Conservation (phyloP, 1,140 invertebrate species). For the Euura saliciscinereae region DNA sequence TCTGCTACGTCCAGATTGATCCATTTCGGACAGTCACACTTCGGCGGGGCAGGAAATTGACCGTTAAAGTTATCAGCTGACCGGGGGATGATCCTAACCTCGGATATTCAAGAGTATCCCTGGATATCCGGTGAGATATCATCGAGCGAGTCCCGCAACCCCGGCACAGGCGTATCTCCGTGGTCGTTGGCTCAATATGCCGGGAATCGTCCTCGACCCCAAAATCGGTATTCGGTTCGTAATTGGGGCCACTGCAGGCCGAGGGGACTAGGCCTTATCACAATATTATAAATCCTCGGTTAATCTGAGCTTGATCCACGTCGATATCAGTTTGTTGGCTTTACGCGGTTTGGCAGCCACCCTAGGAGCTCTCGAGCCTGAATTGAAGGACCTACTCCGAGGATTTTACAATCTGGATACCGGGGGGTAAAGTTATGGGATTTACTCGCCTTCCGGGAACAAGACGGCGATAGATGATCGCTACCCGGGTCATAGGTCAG, state of each 20-base stretch:
- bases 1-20: neutral
- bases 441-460: neutral
- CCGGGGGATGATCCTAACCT: neutral
- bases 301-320: neutral
- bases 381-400: neutral
- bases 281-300: conserved; percentile 13
- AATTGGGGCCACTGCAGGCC: neutral
- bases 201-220: neutral
- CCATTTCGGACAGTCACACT: neutral
- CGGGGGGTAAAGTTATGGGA: neutral
- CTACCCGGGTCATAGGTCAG: neutral
- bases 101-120: neutral
- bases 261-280: neutral
- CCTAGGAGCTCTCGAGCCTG: neutral
- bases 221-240: neutral
- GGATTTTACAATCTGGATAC: neutral
- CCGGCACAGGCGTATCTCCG: neutral
- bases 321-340: neutral
- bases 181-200: neutral
- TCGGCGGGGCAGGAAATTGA: neutral
- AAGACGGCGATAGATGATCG: conserved; percentile 11
- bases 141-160: neutral
- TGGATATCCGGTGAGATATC: neutral
- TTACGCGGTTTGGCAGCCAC: neutral
- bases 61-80: neutral